Percentiles rank a stretch among this genome's conserved stretches.
phyloP scores from a whole-genome alignment of 2,797 vertebrate species.

The Etheostoma perlongum region DNA sequence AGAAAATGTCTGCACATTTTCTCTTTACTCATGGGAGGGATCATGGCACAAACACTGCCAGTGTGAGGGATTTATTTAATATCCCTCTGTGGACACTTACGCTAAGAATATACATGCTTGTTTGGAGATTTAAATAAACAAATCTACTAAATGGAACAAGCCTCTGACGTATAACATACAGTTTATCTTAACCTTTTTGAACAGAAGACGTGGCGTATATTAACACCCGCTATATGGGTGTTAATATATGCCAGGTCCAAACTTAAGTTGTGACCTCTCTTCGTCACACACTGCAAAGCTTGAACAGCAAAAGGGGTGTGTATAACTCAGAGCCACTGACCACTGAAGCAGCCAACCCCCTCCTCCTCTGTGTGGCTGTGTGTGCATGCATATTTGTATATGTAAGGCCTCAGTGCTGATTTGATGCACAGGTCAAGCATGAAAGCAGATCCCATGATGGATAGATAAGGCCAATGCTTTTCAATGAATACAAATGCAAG shows the following conservation, averaged over 20 bases:
- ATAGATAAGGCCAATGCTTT: constrained; percentile 22
- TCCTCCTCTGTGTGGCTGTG: constrained; percentile 4
- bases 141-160: constrained; percentile 41
- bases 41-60: constrained; percentile 31
- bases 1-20: constrained; percentile 24
- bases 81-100: constrained; percentile 60
- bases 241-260: background rate
- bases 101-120: constrained; percentile 55
- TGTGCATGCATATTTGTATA: constrained; percentile 41
- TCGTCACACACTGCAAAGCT: constrained; percentile 27
- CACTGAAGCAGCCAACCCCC: constrained; percentile 54
- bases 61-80: constrained; percentile 59
- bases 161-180: constrained; percentile 21
- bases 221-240: background rate
- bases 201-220: constrained; percentile 5
- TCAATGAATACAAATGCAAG: constrained; percentile 25
- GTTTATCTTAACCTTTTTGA: constrained; percentile 19
- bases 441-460: constrained; percentile 49
- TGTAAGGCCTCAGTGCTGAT: constrained; percentile 39
- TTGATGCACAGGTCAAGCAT: constrained; percentile 61
- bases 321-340: constrained; percentile 51
- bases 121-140: constrained; percentile 58
- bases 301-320: constrained; percentile 63
- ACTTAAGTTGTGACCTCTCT: constrained; percentile 19
- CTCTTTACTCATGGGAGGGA: constrained; percentile 24